Conservation (phyloP, 2,797 vertebrate genomes). For the Sternarchorhynchus goeldii region DNA sequence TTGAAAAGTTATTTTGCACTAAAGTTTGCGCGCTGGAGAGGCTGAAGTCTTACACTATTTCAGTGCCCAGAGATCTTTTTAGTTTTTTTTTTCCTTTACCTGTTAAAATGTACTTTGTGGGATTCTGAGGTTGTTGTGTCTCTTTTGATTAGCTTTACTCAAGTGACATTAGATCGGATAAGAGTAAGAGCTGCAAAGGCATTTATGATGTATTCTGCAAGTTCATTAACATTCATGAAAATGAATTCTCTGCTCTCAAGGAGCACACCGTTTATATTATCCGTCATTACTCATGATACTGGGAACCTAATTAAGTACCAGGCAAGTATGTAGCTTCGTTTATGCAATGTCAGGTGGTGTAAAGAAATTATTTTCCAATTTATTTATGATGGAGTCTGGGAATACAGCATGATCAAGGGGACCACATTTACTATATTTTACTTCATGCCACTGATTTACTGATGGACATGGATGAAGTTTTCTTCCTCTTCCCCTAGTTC, state of each 20-base stretch:
- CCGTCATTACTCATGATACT: constrained; percentile 46
- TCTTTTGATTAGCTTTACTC: constrained; percentile 19
- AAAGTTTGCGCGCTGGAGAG: background rate
- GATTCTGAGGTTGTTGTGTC: background rate
- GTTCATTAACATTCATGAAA: constrained; percentile 55
- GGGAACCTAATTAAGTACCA: constrained; percentile 49
- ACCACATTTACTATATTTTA: constrained; percentile 23
- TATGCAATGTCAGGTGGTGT: constrained; percentile 45
- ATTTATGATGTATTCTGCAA: constrained; percentile 34
- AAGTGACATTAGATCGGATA: constrained; percentile 32
- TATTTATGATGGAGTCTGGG: constrained; percentile 37
- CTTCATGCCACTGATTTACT: background rate
- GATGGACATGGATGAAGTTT: constrained; percentile 25
- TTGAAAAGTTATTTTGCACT: constrained; percentile 1
- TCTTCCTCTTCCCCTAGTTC: background rate
- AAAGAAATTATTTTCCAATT: constrained; percentile 50
- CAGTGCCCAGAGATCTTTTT: background rate
- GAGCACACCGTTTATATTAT: constrained; percentile 49
- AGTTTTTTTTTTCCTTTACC: background rate
- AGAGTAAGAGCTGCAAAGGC: constrained; percentile 15
- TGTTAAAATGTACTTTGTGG: background rate
- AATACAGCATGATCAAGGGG: constrained; percentile 19
- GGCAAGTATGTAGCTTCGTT: constrained; percentile 39
- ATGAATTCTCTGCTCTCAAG: constrained; percentile 46
- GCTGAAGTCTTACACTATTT: background rate